phyloP scores from a whole-genome alignment of 2,113 vertebrate species.

The Opisthocomus hoazin region DNA sequence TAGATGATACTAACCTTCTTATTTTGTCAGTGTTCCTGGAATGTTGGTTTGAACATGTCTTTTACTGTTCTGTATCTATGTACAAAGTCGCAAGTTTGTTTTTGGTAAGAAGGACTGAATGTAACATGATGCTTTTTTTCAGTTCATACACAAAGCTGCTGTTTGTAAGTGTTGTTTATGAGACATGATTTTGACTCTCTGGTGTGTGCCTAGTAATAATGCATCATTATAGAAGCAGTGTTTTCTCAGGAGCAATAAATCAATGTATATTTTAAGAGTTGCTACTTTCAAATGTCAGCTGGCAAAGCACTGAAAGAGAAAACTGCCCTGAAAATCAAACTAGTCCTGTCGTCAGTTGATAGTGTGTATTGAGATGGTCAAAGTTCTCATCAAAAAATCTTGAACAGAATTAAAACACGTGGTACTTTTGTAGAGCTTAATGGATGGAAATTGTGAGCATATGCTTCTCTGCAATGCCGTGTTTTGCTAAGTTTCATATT shows the following conservation, averaged over 20 bases:
- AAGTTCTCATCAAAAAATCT: neutral
- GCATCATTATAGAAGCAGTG: neutral
- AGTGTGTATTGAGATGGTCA: neutral
- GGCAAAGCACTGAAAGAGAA: neutral
- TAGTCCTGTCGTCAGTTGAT: neutral
- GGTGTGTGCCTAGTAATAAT: neutral
- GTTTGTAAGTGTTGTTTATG: neutral
- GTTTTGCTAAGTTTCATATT: neutral
- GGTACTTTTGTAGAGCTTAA: neutral
- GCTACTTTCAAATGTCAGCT: neutral
- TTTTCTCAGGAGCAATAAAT: neutral
- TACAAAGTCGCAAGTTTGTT: rapidly evolving
- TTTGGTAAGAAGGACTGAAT: neutral
- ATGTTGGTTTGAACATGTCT: neutral
- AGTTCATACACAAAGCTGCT: neutral
- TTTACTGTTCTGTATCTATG: neutral
- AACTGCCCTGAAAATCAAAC: neutral
- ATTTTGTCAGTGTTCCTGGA: neutral
- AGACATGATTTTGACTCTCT: neutral
- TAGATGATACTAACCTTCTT: neutral
- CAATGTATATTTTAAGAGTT: neutral
- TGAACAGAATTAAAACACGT: neutral
- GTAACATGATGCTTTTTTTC: neutral
- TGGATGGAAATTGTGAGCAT: neutral
- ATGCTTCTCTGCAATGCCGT: neutral